Conservation (phyloP, 2,113 vertebrate genomes). For the Muscicapa adusta region DNA sequence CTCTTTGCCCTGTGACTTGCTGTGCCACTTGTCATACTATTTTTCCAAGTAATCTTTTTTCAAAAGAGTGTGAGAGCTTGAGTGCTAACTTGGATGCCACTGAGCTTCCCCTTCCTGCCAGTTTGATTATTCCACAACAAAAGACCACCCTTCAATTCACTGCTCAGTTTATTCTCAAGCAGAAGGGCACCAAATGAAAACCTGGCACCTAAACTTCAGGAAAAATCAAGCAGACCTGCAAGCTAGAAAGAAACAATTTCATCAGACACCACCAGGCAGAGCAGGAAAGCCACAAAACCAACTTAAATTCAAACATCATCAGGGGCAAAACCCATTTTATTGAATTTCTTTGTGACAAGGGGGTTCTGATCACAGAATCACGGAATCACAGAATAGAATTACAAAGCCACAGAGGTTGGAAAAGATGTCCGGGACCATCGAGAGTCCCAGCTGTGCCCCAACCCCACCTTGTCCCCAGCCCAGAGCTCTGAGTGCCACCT, state of each 20-base stretch:
- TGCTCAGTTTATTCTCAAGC: not conserved
- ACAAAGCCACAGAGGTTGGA: not conserved
- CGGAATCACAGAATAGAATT: not conserved
- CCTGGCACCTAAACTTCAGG: not conserved
- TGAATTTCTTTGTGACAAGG: not conserved
- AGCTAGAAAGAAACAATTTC: not conserved
- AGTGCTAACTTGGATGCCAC: not conserved
- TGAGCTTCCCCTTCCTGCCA: not conserved
- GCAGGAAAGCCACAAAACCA: not conserved
- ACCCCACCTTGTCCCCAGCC: not conserved
- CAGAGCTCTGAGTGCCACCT: not conserved
- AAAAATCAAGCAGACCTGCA: not conserved
- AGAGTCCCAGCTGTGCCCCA: accelerated
- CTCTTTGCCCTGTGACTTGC: not conserved
- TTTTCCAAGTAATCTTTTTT: not conserved
- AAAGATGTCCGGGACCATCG: accelerated
- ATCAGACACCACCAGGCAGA: not conserved
- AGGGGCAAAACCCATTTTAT: not conserved
- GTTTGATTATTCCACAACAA: not conserved
- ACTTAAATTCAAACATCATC: not conserved
- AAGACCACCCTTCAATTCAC: not conserved
- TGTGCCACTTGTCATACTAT: not conserved
- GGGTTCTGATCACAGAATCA: not conserved
- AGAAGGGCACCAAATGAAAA: not conserved
- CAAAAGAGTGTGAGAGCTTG: not conserved